Conservation (phyloP, 2,113 vertebrate species). For the Hippocampus abdominalis region DNA sequence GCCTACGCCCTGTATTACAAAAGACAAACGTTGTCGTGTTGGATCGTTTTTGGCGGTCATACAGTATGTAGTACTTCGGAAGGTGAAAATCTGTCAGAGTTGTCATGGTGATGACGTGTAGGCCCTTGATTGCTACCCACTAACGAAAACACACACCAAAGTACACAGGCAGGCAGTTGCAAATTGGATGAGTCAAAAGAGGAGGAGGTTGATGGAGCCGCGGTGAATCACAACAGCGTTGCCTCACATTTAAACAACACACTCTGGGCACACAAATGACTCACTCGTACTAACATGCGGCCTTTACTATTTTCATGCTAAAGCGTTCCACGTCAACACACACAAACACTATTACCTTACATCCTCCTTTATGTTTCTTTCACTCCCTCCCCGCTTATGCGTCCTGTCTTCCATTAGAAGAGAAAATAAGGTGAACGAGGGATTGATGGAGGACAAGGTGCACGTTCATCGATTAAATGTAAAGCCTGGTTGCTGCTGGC, state of each 20-base stretch:
- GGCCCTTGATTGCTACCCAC: slow-evolving; percentile 45
- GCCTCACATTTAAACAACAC: slow-evolving; percentile 47
- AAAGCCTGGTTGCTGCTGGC: not conserved
- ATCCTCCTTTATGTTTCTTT: slow-evolving; percentile 10
- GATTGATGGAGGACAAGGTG: slow-evolving; percentile 16
- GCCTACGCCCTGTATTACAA: not conserved
- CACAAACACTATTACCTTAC: slow-evolving; percentile 35
- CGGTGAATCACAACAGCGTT: slow-evolving; percentile 43
- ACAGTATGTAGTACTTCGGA: not conserved
- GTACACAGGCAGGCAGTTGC: slow-evolving; percentile 12
- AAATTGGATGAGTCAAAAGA: slow-evolving; percentile 50
- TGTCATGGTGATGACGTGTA: slow-evolving; percentile 59
- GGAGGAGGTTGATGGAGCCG: slow-evolving; percentile 15
- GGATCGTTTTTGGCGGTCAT: too few species aligned
- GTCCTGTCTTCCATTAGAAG: slow-evolving; percentile 46
- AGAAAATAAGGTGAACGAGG: slow-evolving; percentile 56
- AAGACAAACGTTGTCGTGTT: not conserved
- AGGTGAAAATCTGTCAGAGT: slow-evolving; percentile 13
- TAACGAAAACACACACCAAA: slow-evolving; percentile 18
- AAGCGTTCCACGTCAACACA: slow-evolving; percentile 32
- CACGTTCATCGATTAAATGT: slow-evolving; percentile 13
- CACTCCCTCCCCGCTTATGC: slow-evolving; percentile 2
- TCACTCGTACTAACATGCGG: slow-evolving; percentile 31
- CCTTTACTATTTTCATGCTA: slow-evolving; percentile 49
- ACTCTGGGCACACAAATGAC: slow-evolving; percentile 42